phyloP scores from a whole-genome alignment of 2,797 vertebrate genomes.

The Microcaecilia unicolor region DNA sequence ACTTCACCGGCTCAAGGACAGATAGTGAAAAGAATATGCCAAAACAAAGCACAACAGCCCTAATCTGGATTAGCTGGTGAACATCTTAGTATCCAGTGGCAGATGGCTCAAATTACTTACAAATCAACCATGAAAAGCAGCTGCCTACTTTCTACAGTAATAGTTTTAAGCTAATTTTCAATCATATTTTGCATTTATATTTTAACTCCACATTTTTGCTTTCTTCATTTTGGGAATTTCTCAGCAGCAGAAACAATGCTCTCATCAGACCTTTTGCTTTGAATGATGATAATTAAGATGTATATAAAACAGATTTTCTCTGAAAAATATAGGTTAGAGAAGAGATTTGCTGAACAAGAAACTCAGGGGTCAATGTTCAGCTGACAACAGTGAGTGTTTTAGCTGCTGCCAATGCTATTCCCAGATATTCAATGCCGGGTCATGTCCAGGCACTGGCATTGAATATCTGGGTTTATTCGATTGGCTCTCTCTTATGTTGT shows the following conservation, averaged over 20 bases:
- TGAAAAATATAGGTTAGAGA: too few species aligned
- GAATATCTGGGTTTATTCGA: too few species aligned
- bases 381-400: too few species aligned
- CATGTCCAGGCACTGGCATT: too few species aligned
- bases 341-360: too few species aligned
- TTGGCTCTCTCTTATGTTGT: too few species aligned
- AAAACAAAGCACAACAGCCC: constrained; percentile 59
- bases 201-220: not conserved
- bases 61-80: constrained; percentile 93
- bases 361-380: too few species aligned
- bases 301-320: too few species aligned
- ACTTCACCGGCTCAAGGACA: constrained; percentile 67
- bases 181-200: not conserved
- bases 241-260: not conserved
- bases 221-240: constrained; percentile 5
- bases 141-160: constrained; percentile 49
- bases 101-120: constrained; percentile 79
- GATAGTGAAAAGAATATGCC: constrained; percentile 58
- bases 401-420: too few species aligned
- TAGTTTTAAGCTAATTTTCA: constrained; percentile 51
- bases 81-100: constrained; percentile 68
- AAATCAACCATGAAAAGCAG: constrained; percentile 41
- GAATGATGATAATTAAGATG: constrained; percentile 1
- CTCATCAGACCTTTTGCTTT: not conserved
- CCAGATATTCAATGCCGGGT: too few species aligned